These are phyloP conservation scores for Mionectes macconnelli DNA, from an alignment of 2,113 vertebrate species.

Conservation along the genomic window DNA sequence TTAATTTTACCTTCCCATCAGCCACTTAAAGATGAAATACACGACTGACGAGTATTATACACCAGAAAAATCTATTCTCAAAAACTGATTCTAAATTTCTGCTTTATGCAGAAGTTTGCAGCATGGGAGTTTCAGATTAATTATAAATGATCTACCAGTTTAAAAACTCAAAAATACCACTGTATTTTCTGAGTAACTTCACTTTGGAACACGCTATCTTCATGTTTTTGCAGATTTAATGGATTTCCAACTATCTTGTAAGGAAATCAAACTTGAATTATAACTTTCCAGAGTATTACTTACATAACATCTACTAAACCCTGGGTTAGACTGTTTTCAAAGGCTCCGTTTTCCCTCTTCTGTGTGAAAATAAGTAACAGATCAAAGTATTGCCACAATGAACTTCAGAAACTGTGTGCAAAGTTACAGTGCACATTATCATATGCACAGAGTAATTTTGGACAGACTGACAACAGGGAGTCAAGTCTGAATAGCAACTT, in stretches of 20 bases:
- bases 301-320: not conserved
- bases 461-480: not conserved
- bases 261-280: not conserved
- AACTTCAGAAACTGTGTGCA: not conserved
- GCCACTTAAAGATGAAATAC: not conserved
- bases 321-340: not conserved
- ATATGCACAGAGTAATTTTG: not conserved
- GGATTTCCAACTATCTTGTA: not conserved
- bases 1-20: not conserved
- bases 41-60: not conserved
- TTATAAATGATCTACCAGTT: not conserved
- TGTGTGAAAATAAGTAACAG: not conserved
- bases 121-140: not conserved
- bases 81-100: not conserved
- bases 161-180: not conserved
- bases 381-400: not conserved
- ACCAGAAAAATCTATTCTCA: not conserved
- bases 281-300: not conserved
- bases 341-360: not conserved
- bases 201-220: not conserved
- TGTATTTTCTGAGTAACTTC: not conserved
- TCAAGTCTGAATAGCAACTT: not conserved
- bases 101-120: not conserved
- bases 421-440: not conserved
- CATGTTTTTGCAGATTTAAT: not conserved